Conservation (phyloP, 2,113 vertebrate species). For the Callopanchax toddi region DNA sequence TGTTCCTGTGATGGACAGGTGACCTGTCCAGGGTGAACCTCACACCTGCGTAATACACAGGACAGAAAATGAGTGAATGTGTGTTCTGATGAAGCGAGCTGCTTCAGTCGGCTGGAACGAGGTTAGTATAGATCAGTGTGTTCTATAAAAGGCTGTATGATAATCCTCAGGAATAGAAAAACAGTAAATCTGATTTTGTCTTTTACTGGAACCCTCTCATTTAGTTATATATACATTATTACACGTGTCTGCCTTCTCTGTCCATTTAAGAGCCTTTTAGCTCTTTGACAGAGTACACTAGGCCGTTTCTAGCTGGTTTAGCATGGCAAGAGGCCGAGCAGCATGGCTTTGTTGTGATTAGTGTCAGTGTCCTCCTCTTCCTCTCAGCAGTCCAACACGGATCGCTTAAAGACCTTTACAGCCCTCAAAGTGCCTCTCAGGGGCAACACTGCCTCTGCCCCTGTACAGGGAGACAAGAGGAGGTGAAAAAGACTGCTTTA, state of each 20-base stretch:
- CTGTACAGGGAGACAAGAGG: slow-evolving; percentile 37
- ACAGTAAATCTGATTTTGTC: background rate
- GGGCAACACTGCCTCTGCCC: slow-evolving; percentile 12
- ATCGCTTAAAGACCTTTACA: slow-evolving; percentile 54
- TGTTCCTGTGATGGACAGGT: too few relatives aligned
- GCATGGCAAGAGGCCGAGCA: slow-evolving; percentile 1
- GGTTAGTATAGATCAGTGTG: background rate
- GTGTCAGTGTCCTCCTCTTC: slow-evolving; percentile 64
- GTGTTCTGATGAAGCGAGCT: background rate
- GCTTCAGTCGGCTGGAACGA: background rate
- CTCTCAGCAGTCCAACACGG: slow-evolving; percentile 51
- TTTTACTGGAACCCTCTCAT: background rate
- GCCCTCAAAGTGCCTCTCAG: slow-evolving; percentile 31
- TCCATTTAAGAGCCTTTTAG: slow-evolving; percentile 7
- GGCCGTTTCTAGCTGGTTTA: slow-evolving; percentile 12
- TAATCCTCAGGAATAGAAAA: background rate
- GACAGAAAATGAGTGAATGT: background rate
- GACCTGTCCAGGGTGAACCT: too few relatives aligned
- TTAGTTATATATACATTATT: slow-evolving; percentile 7
- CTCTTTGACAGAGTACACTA: slow-evolving; percentile 8
- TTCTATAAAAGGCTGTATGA: background rate
- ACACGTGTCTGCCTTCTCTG: background rate
- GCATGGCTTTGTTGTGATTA: slow-evolving; percentile 57
- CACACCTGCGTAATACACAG: too few relatives aligned
- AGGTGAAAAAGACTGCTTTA: too few relatives aligned